Evolutionary conservation across 2,888 invertebrate species (phyloP).

Genomic region (Hyppa rectilinea): DNA sequence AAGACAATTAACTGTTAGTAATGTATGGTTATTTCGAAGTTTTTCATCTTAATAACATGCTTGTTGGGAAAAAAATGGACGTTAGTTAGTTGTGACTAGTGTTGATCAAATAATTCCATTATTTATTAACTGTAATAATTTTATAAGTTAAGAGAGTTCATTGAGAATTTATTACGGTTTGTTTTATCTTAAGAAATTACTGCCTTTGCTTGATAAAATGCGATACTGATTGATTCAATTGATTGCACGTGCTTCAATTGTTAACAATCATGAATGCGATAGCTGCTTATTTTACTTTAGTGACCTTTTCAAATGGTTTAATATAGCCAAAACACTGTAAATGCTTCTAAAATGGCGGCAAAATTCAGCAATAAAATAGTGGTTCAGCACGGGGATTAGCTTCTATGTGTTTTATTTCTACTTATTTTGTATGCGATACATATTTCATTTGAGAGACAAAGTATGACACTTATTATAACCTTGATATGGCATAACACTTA

Average conservation of each 20-base stretch:
- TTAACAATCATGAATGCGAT: neutral
- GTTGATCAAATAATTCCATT: neutral
- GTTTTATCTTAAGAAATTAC: neutral
- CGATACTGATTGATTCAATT: slow-evolving; percentile 5
- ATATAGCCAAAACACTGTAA: neutral
- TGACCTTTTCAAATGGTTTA: neutral
- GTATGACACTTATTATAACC: neutral
- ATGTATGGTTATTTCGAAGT: too few relatives aligned
- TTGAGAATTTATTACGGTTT: slow-evolving; percentile 8
- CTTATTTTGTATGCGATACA: neutral
- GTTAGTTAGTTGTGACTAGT: neutral
- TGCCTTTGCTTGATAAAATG: neutral
- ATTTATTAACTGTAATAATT: neutral
- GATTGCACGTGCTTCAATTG: slow-evolving; percentile 6
- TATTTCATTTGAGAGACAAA: neutral
- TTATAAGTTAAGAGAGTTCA: neutral
- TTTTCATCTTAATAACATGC: too few relatives aligned
- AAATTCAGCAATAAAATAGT: neutral
- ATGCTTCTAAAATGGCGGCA: neutral
- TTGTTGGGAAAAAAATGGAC: neutral
- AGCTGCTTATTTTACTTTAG: neutral
- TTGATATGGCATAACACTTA: slow-evolving; percentile 19
- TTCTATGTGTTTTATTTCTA: neutral
- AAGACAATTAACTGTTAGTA: too few relatives aligned
- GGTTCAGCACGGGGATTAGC: neutral